phyloP scores from a whole-genome alignment of 2,113 vertebrate species.

The Camelus dromedarius region DNA sequence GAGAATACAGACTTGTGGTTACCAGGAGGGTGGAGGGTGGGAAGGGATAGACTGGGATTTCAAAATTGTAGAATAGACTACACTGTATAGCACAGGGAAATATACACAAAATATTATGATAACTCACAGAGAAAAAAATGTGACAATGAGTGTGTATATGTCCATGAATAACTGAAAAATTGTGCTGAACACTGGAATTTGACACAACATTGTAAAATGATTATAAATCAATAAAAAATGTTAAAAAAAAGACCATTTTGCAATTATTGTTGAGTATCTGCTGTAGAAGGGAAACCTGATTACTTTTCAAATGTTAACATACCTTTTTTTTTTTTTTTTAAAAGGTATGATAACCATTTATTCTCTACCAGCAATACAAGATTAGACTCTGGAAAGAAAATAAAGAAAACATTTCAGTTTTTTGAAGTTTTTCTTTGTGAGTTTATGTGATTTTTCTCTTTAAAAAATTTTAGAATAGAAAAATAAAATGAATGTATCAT shows the following conservation, averaged over 20 bases:
- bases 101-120: too few relatives aligned
- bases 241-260: neutral
- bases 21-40: too few relatives aligned
- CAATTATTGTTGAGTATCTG: neutral
- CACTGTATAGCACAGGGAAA: too few relatives aligned
- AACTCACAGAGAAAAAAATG: too few relatives aligned
- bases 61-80: too few relatives aligned
- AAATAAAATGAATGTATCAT: slow-evolving; percentile 50
- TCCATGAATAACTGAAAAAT: too few relatives aligned
- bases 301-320: neutral
- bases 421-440: neutral
- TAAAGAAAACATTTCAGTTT: slow-evolving; percentile 27
- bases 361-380: neutral
- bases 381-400: slow-evolving; percentile 24
- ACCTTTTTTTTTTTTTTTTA: neutral
- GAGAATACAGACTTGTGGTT: too few relatives aligned
- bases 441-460: neutral
- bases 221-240: too few relatives aligned
- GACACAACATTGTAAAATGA: too few relatives aligned
- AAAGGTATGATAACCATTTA: neutral
- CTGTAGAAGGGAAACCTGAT: neutral
- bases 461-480: slow-evolving; percentile 7
- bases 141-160: too few relatives aligned
- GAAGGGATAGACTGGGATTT: too few relatives aligned
- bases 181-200: too few relatives aligned